Percentiles rank a stretch among this genome's conserved stretches.
These are phyloP conservation scores for Perodicticus potto DNA, from an alignment of 2,797 vertebrate genomes.

Conservation along the genomic window DNA sequence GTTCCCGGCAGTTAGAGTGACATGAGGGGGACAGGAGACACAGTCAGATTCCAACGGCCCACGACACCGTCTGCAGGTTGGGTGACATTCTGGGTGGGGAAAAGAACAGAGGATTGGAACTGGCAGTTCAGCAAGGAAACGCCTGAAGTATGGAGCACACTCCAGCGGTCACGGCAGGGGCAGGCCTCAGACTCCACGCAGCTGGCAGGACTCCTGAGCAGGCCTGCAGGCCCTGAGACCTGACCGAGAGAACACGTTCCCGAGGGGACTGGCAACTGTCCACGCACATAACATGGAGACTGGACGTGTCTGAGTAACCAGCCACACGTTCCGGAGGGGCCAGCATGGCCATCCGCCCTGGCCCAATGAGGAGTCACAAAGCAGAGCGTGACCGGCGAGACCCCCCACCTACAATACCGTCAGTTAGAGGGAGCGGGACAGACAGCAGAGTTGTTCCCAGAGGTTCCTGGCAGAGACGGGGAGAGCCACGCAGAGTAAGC, in stretches of 20 bases:
- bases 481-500: not conserved
- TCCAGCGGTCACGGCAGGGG: not conserved
- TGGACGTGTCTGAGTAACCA: not conserved
- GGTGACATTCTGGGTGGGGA: slow-evolving; percentile 92
- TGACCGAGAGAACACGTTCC: not conserved
- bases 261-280: not conserved
- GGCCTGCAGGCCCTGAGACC: not conserved
- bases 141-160: accelerated
- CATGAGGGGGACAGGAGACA: slow-evolving; percentile 89
- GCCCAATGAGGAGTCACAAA: not conserved
- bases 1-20: slow-evolving; percentile 87
- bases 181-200: not conserved
- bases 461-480: not conserved
- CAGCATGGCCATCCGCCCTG: not conserved
- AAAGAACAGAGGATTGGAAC: not conserved
- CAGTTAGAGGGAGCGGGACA: not conserved
- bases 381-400: not conserved
- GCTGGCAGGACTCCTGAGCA: not conserved
- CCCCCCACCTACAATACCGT: not conserved
- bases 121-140: not conserved
- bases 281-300: not conserved
- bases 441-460: not conserved
- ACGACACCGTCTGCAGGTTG: slow-evolving; percentile 92
- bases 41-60: slow-evolving; percentile 93
- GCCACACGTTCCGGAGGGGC: not conserved